Evolutionary conservation across 2,113 vertebrate genomes (phyloP).

Genomic region (Athene cunicularia): DNA sequence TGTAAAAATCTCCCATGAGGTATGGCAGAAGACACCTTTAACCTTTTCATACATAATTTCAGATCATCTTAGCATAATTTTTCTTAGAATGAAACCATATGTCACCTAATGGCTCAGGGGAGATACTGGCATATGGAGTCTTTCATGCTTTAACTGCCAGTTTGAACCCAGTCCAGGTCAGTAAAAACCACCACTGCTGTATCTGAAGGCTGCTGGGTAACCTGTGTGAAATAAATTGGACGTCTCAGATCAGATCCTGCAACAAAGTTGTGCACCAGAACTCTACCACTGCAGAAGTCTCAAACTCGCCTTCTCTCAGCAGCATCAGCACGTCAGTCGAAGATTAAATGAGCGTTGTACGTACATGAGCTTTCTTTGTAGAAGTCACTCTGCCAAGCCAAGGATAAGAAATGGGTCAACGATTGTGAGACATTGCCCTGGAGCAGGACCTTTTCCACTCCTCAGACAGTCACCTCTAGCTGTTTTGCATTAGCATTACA

Average conservation of each 20-base stretch:
- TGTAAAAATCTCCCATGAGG: background rate
- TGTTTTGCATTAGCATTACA: background rate
- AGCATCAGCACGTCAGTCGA: background rate
- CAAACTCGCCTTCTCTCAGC: background rate
- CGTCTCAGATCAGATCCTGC: background rate
- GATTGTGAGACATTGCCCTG: background rate
- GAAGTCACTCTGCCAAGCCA: background rate
- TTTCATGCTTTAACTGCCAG: background rate
- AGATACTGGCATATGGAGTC: background rate
- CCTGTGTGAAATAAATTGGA: background rate
- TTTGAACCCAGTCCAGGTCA: conserved; percentile 19
- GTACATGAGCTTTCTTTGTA: background rate
- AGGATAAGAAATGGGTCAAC: background rate
- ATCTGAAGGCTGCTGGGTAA: background rate
- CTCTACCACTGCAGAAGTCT: background rate
- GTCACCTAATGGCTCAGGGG: conserved; percentile 31
- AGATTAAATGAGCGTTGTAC: background rate
- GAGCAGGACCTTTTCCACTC: background rate
- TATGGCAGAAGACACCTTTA: background rate
- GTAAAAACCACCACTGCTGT: background rate
- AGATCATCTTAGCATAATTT: conserved; percentile 13
- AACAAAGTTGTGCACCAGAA: background rate
- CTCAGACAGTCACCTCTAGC: background rate
- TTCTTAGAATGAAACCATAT: conserved; percentile 36
- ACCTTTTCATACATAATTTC: conserved; percentile 36